A percentile compares a stretch with the other conserved stretches of the same genome.
Evolutionary conservation across 2,797 vertebrate genomes (phyloP).

Genomic region (Coccyzus lansbergi): DNA sequence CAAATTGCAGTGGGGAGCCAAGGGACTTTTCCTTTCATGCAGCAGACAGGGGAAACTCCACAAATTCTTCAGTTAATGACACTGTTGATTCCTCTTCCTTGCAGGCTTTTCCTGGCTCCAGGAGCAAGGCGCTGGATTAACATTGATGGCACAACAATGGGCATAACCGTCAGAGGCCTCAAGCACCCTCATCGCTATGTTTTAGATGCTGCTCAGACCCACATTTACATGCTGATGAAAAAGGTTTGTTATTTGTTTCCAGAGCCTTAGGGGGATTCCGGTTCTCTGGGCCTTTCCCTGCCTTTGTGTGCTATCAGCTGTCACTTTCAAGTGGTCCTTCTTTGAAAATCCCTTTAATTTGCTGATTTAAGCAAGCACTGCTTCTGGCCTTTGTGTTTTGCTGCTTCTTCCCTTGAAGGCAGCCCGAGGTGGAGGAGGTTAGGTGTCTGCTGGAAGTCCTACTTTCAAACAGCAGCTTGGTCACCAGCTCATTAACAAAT

Average conservation of each 20-base stretch:
- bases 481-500: background rate
- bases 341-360: constrained; percentile 5
- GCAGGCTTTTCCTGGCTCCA: constrained; percentile 92
- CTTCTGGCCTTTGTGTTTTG: background rate
- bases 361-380: background rate
- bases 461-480: background rate
- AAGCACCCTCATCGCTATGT: constrained; percentile 95
- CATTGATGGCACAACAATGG: constrained; percentile 98
- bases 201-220: constrained; percentile 94
- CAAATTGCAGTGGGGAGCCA: background rate
- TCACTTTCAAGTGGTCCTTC: background rate
- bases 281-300: background rate
- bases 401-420: background rate
- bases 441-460: background rate
- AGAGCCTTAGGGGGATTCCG: constrained; percentile 20
- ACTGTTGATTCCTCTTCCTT: background rate
- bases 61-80: background rate
- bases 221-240: constrained; percentile 99
- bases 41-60: background rate
- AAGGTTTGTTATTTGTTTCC: constrained; percentile 82
- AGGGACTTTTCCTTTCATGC: background rate
- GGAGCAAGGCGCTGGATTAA: constrained; percentile 98
- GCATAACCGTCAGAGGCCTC: constrained; percentile 91
- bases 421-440: background rate
- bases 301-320: background rate